Evolutionary conservation across 1,140 invertebrate species (phyloP), one percentile per base, ranked within the genome.

Genomic region (Battus philenor): DNA sequence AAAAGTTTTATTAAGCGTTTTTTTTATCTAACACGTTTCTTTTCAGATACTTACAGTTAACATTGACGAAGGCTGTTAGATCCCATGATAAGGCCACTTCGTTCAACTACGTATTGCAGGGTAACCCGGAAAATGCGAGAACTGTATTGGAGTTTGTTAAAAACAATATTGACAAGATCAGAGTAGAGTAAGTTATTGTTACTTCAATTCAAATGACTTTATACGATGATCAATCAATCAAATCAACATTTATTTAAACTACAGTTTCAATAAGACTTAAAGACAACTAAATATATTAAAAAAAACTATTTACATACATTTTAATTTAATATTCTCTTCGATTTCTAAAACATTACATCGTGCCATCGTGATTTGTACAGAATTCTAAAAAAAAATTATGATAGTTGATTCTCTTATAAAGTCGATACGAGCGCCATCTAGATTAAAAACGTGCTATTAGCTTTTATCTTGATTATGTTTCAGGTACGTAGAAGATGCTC

Each of bases 81-180:
- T 64, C 52, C 6, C 81, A 85, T n/a, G 81, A 85, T 45, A 85
- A 82, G 52, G 59, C 57, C 0, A 85, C 54, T 13, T 58, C 77
- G 0, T 80, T 82, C 48, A 80, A 69, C 50, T 85, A 76, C 36
- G 78, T 74, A 4, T 56, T 85, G 0, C 45, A 73, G 2, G 81
- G 77, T 0, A 75, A 79, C 22, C 51, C 51, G 13, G 74, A 71
- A 13, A 82, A 71, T 41, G 73, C 61, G 0, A 18, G 61, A 2
- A 63, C 54, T 8, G 68, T 67, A 2, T 34, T 82, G 4, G 48
- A 78, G 22, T 85, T 71, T 41, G 67, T 85, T 1, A 79, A 73
- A 38, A 64, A 68, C 12, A 71, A 81, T 32, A 74, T 82, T 7
- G 59, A 70, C 27, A 55, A 32, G 5, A 76, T 85, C 3, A 75